Evolutionary conservation across 2,113 vertebrate species (phyloP), one percentile per base, ranked within the genome.

Genomic region (Microtus montanus): DNA sequence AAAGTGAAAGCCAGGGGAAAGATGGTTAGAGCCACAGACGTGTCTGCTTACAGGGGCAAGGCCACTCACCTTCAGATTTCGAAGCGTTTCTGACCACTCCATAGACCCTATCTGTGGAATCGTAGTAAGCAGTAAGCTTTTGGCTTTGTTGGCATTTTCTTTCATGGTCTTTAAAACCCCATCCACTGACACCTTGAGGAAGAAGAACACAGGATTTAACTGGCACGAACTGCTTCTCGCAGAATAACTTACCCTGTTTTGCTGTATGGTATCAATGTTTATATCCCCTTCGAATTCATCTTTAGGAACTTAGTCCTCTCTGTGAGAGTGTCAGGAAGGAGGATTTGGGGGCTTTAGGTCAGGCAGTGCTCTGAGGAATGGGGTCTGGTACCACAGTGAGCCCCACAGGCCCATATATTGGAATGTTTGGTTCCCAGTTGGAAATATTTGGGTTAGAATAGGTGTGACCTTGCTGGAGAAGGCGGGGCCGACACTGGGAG

Each of bases 91-190:
- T 9, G 98, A 97, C 99, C 99, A 99, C 94, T 99, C 99, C 99
- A 99, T 99, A 93, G 99, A 99, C 89, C 98, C 99, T 97, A 99
- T 99, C 94, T 98, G 99, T 71, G 99, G 99, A 96, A 99, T 99
- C 33, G 98, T 98, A 7, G 98, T 99, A 22, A 99, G 99, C 73
- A 99, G 98, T 96, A 99, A 98, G 94, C 99, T 99, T 87, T 99
- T 99, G 85, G 99, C 99, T 98, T 99, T 99, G 97, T 99, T 99
- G 33, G 99, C 99, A 70, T 99, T 99, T 96, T 99, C 99, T 92
- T 99, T 99, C 98, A 99, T 99, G 0, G 98, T 99, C 98, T 99
- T 99, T 97, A 99, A 90, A 63, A 99, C 99, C 47, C 99, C 99
- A 98, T 99, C 99, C 90, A 99, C 99, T 38, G 99, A 99, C 93